These are phyloP conservation scores for Poecilia picta DNA, from an alignment of 2,797 vertebrate species.

Conservation along the genomic window DNA sequence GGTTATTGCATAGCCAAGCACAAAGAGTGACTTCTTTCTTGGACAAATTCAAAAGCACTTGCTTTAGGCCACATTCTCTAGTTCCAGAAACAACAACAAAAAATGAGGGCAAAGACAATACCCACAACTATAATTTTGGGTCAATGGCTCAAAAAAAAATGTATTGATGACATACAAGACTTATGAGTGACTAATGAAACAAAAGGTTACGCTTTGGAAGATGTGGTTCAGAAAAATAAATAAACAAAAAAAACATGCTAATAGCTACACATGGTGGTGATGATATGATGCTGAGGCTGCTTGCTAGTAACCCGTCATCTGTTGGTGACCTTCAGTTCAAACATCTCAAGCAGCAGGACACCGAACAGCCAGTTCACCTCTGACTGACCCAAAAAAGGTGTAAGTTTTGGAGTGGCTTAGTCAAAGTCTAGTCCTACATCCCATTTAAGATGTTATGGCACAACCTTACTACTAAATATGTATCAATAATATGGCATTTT, in stretches of 20 bases:
- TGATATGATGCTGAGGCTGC: not conserved
- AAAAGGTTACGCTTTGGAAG: not conserved
- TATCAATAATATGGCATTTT: not conserved
- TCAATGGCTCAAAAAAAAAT: not conserved
- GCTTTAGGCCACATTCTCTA: not conserved
- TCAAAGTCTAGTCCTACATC: not conserved
- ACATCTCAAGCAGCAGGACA: not conserved
- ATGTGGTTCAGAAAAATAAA: not conserved
- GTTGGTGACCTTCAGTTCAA: not conserved
- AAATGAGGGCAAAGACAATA: not conserved
- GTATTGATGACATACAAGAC: not conserved
- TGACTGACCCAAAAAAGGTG: not conserved
- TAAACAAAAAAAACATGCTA: not conserved
- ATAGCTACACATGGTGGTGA: not conserved
- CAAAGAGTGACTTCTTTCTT: not conserved
- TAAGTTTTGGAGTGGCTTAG: not conserved
- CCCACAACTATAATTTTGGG: not conserved
- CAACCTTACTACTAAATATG: not conserved
- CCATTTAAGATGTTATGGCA: not conserved
- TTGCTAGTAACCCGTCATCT: not conserved
- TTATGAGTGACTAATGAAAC: not conserved
- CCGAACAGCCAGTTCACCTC: not conserved
- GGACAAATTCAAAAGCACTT: not conserved
- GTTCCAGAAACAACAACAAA: not conserved
- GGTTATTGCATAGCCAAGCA: constrained; percentile 6